Evolutionary conservation across 2,888 invertebrate species (phyloP).

Genomic region (Graphium colonna): DNA sequence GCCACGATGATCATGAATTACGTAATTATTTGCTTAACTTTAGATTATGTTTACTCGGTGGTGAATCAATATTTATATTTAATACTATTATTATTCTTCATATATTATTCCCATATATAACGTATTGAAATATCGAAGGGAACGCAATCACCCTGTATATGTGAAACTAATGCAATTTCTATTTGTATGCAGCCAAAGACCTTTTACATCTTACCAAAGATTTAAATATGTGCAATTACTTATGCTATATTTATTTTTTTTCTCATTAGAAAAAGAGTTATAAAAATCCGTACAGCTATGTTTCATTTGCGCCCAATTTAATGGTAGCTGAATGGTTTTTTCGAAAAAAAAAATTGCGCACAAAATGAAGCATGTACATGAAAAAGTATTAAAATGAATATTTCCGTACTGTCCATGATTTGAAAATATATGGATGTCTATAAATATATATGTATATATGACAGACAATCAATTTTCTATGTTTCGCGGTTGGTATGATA

Average conservation of each 20-base stretch:
- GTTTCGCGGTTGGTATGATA: slow-evolving; percentile 26
- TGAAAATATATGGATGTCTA: slow-evolving; percentile 3
- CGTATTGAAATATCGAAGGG: no score
- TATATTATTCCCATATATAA: no score
- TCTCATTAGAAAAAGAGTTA: not conserved
- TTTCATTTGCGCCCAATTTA: slow-evolving; percentile 13
- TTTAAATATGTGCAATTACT: slow-evolving; percentile 23
- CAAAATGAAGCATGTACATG: slow-evolving; percentile 13
- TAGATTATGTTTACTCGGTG: no score
- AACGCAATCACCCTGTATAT: no score
- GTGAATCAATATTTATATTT: no score
- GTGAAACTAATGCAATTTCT: not conserved
- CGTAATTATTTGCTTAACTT: no score
- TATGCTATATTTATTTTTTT: slow-evolving; percentile 4
- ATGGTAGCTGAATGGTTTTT: slow-evolving; percentile 1
- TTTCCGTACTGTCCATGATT: slow-evolving; percentile 10
- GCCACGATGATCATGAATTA: no score
- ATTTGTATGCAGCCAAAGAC: slow-evolving; percentile 11
- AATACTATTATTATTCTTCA: no score
- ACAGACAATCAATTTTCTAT: slow-evolving; percentile 9
- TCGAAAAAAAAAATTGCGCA: slow-evolving; percentile 13
- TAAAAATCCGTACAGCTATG: not conserved
- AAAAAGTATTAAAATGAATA: not conserved
- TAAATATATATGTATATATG: slow-evolving; percentile 8
- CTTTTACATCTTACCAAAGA: slow-evolving; percentile 23